Percentiles rank a stretch among this genome's conserved stretches.
Evolutionary conservation across 2,113 vertebrate species (phyloP).

Genomic region (Addax nasomaculatus): DNA sequence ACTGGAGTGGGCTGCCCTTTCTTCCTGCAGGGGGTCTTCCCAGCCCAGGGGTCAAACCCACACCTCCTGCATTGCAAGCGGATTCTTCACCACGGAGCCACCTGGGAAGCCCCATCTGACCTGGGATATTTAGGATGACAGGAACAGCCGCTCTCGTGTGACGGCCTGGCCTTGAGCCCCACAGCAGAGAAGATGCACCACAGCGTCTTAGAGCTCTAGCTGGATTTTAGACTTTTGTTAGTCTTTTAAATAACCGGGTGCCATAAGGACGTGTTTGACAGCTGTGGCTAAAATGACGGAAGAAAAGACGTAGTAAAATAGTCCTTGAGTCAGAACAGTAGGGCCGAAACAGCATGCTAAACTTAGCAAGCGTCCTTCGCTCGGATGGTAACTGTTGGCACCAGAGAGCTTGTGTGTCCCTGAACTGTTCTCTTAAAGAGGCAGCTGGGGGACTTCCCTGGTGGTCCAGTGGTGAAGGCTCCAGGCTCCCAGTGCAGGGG

Average conservation of each 20-base stretch:
- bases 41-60: background rate
- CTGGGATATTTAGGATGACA: background rate
- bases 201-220: background rate
- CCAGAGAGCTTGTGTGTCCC: background rate
- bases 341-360: background rate
- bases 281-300: background rate
- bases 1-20: background rate
- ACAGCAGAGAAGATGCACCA: background rate
- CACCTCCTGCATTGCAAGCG: background rate
- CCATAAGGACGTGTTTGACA: background rate
- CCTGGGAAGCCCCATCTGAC: background rate
- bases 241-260: background rate
- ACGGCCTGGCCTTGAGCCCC: background rate
- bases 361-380: background rate
- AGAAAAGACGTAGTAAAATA: background rate
- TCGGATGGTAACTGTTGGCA: background rate
- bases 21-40: background rate
- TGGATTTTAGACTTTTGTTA: background rate
- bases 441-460: background rate
- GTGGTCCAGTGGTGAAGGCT: background rate
- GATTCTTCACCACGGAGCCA: background rate
- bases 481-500: background rate
- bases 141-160: background rate
- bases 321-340: background rate
- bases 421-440: background rate